These are phyloP conservation scores for Ephydatia muelleri DNA, from an alignment of 37 sponge, comb jelly and placozoan genomes.

Conservation along the genomic window DNA sequence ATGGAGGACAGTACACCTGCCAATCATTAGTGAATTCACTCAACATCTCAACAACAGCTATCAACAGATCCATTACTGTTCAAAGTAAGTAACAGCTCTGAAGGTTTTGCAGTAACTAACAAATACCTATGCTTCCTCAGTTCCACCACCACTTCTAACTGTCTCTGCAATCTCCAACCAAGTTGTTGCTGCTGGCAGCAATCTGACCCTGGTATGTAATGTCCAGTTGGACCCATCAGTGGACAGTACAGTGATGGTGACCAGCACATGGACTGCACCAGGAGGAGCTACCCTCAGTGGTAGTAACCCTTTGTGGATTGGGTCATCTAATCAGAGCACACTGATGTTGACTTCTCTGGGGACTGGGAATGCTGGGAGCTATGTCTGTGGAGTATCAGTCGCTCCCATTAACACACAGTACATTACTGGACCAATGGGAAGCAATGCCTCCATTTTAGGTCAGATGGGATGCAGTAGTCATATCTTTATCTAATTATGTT, in stretches of 20 bases:
- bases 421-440: not conserved
- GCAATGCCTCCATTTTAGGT: not conserved
- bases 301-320: not conserved
- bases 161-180: not conserved
- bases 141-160: not conserved
- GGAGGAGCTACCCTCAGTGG: not conserved
- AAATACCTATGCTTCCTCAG: not conserved
- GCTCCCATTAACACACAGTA: not conserved
- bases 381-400: not conserved
- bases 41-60: not conserved
- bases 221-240: not conserved
- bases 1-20: constrained; percentile 49
- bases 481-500: not conserved
- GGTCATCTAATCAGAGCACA: not conserved
- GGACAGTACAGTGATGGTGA: not conserved
- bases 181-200: not conserved
- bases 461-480: not conserved
- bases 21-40: not conserved
- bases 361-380: not conserved
- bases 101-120: not conserved
- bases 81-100: constrained; percentile 25
- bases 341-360: not conserved
- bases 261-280: not conserved
- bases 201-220: not conserved
- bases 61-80: not conserved